Percentiles rank a stretch among this genome's conserved stretches.
Evolutionary conservation across 2,797 vertebrate genomes (phyloP).

Genomic region (Cryptoprocta ferox): DNA sequence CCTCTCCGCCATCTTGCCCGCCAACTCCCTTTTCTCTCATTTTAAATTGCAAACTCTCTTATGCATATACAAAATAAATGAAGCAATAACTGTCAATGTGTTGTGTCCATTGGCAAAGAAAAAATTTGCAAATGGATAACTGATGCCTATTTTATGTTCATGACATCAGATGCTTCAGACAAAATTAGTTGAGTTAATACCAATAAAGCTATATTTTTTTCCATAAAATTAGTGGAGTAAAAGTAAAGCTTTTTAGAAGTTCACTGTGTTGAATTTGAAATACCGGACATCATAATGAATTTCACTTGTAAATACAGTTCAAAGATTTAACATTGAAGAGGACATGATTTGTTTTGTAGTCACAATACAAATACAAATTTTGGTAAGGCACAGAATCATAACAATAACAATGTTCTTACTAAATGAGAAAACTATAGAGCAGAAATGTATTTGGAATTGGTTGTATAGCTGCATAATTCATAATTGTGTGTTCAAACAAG

Average conservation of each 20-base stretch:
- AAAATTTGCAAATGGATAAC: not conserved
- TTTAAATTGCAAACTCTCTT: constrained; percentile 44
- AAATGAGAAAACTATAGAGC: not conserved
- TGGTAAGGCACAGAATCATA: not conserved
- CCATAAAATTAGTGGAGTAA: not conserved
- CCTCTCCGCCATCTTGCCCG: no score
- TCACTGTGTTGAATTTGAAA: not conserved
- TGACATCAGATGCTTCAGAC: not conserved
- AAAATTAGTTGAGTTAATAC: not conserved
- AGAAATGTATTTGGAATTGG: constrained; percentile 12
- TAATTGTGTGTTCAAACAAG: not conserved
- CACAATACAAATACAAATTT: constrained; percentile 16
- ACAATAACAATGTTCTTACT: not conserved
- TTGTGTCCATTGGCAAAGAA: not conserved
- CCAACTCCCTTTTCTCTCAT: not conserved
- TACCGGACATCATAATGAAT: constrained; percentile 34
- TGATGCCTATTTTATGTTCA: not conserved
- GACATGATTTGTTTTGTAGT: constrained; percentile 7
- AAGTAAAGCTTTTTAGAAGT: not conserved
- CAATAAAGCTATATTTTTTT: not conserved
- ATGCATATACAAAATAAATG: not conserved
- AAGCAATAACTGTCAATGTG: not conserved
- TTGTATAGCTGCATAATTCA: not conserved
- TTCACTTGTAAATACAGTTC: constrained; percentile 31
- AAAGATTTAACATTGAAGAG: constrained; percentile 35